Evolutionary conservation across 23 tunicate genomes (phyloP).

Genomic region (Aplidium turbinatum): DNA sequence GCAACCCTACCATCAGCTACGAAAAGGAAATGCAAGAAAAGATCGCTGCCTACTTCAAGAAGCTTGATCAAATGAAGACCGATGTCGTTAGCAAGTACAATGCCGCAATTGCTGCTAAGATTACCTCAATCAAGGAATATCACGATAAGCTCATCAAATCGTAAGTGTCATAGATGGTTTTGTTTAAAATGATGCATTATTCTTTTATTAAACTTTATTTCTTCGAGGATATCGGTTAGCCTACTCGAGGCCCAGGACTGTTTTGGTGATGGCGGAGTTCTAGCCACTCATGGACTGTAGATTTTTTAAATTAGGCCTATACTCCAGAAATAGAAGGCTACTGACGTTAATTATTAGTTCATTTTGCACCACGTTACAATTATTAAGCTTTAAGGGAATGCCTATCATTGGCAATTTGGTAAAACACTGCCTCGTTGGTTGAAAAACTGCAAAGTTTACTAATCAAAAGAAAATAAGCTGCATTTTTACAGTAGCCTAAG

Average conservation of each 20-base stretch:
- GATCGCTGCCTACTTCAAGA: constrained; percentile 31
- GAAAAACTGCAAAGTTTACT: no score
- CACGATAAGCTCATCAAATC: constrained; percentile 38
- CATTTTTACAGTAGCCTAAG: no score
- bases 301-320: no score
- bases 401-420: no score
- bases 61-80: constrained; percentile 18
- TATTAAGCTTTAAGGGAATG: no score
- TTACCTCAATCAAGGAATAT: constrained; percentile 9
- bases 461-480: no score
- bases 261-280: not conserved
- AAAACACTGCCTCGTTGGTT: no score
- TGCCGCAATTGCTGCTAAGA: constrained; percentile 31
- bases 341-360: no score
- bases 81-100: constrained; percentile 21
- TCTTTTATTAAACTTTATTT: no score
- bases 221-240: no score
- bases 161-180: constrained; percentile 22
- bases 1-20: not conserved
- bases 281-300: not conserved
- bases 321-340: no score
- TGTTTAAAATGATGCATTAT: not conserved
- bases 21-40: constrained; percentile 21
- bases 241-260: not conserved
- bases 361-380: no score